phyloP scores from a whole-genome alignment of 53 echinoderm and acorn worm species.

The Echinometra lucunter region DNA sequence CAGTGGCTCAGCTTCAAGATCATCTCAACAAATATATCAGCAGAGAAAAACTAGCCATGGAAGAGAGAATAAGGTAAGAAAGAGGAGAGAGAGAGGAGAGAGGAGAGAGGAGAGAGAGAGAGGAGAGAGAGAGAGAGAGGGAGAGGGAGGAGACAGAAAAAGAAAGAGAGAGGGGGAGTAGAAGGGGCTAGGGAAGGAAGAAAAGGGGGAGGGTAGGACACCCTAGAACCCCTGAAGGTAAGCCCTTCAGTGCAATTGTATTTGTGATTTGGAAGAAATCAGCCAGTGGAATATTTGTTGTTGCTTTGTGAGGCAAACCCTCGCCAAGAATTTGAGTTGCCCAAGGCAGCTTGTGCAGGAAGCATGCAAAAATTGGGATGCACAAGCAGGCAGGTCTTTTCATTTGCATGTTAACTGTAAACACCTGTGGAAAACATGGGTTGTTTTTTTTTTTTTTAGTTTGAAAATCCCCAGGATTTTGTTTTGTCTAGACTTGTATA shows the following conservation, averaged over 20 bases:
- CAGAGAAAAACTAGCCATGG: conserved; percentile 84
- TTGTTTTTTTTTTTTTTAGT: background rate
- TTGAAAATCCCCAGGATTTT: background rate
- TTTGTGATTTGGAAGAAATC: no score
- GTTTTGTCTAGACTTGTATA: conserved; percentile 13
- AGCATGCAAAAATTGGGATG: background rate
- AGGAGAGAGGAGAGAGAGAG: background rate
- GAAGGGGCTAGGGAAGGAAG: background rate
- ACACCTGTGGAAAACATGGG: background rate
- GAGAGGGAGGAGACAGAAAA: background rate
- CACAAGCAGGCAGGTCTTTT: background rate
- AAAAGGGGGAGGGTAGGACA: background rate
- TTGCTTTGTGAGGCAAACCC: background rate
- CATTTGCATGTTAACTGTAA: background rate
- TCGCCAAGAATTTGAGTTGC: background rate
- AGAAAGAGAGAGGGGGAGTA: background rate
- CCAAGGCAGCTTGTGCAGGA: background rate
- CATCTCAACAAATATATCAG: conserved; percentile 86
- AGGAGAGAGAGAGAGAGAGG: background rate
- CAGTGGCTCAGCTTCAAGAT: conserved; percentile 83
- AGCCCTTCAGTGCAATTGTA: no score
- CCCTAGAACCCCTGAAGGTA: no score
- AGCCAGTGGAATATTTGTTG: background rate
- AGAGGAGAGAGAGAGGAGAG: no score
- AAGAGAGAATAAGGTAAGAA: conserved; percentile 96